phyloP scores from a whole-genome alignment of 2,113 vertebrate genomes.

The Poeciliopsis retropinna region DNA sequence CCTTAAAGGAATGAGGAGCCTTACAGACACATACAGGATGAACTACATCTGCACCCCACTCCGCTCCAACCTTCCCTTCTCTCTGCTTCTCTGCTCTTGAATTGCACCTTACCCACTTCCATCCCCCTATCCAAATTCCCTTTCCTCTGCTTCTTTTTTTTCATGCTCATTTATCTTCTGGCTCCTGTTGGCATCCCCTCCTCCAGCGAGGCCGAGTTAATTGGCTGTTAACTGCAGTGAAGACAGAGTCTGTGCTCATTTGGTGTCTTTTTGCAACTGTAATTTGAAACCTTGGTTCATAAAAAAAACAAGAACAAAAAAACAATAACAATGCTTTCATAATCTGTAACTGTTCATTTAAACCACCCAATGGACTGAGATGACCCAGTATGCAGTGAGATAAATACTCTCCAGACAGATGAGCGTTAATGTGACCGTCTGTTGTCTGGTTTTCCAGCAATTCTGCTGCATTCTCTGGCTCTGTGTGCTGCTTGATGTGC shows the following conservation, averaged over 20 bases:
- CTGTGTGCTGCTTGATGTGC: slow-evolving; percentile 29
- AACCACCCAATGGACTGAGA: neutral
- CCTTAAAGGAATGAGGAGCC: slow-evolving; percentile 29
- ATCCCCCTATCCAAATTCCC: slow-evolving; percentile 13
- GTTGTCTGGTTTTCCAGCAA: slow-evolving; percentile 26
- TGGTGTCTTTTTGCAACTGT: slow-evolving; percentile 1
- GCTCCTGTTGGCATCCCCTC: slow-evolving; percentile 35
- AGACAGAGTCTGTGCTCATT: slow-evolving; percentile 18
- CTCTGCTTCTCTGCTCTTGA: slow-evolving; percentile 8
- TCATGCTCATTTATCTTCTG: slow-evolving; percentile 50
- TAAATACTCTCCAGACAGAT: slow-evolving; percentile 18
- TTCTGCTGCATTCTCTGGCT: neutral
- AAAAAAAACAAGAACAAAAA: no score
- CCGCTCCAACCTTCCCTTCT: neutral
- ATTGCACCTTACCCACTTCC: slow-evolving; percentile 12
- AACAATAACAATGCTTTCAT: neutral
- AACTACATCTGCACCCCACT: slow-evolving; percentile 7
- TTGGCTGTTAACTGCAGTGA: slow-evolving; percentile 41
- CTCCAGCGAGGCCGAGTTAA: slow-evolving; percentile 44
- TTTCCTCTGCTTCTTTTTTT: slow-evolving; percentile 13
- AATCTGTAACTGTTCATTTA: slow-evolving; percentile 5
- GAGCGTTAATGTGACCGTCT: slow-evolving; percentile 19
- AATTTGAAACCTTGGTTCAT: slow-evolving; percentile 14
- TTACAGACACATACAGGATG: slow-evolving; percentile 18
- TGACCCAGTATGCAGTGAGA: slow-evolving; percentile 6